A percentile compares a stretch with the other conserved stretches of the same genome.
phyloP scores from a whole-genome alignment of 2,888 invertebrate genomes.

The Pachycephus smyrnensis region DNA sequence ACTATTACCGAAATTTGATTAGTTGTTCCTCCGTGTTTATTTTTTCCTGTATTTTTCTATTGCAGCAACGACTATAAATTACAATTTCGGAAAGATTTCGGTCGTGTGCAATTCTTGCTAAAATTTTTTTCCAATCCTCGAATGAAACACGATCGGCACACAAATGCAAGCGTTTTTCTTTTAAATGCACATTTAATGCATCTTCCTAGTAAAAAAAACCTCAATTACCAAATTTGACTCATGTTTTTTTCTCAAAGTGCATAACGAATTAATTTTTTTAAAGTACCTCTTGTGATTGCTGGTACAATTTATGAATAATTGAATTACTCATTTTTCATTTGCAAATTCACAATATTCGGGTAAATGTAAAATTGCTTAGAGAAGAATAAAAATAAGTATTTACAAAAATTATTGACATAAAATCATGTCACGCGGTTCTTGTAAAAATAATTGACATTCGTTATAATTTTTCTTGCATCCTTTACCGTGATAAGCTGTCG shows the following conservation, averaged over 20 bases:
- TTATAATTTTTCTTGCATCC: not conserved
- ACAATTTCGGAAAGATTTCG: conserved; percentile 37
- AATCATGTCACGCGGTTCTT: not conserved
- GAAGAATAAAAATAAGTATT: not conserved
- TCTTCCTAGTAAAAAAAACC: not conserved
- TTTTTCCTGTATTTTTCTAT: conserved; percentile 34
- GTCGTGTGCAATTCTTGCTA: conserved; percentile 39
- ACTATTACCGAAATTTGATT: conserved; percentile 38
- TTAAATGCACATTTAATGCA: conserved; percentile 19
- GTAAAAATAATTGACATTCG: not conserved
- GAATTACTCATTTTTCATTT: not conserved
- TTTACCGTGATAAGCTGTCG: not conserved
- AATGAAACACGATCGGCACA: conserved; percentile 38
- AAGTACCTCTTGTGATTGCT: not conserved
- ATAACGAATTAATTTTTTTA: not conserved
- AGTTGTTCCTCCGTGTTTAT: conserved; percentile 43
- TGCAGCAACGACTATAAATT: conserved; percentile 35
- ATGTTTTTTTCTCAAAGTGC: not conserved
- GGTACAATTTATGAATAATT: not conserved
- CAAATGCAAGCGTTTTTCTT: conserved; percentile 37
- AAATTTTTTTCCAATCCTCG: conserved; percentile 43
- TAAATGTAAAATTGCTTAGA: not conserved
- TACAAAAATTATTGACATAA: not conserved
- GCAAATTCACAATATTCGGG: not conserved
- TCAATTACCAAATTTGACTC: not conserved